Conservation (phyloP, 2,113 vertebrate species). For the Lasiurus cinereus region DNA sequence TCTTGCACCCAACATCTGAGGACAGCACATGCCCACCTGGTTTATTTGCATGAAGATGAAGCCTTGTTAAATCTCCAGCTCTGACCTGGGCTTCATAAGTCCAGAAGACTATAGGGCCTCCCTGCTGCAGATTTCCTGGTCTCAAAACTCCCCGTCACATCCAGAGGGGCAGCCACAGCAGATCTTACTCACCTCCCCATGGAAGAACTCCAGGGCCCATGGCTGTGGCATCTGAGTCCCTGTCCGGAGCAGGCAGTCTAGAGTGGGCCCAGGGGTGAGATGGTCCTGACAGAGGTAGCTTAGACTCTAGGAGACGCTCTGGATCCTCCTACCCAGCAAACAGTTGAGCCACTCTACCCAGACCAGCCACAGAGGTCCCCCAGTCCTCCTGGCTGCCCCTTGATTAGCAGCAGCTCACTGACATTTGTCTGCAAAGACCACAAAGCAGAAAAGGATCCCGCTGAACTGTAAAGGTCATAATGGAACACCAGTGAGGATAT, state of each 20-base stretch:
- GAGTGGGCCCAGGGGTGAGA: not conserved
- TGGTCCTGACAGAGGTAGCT: not conserved
- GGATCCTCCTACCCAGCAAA: not conserved
- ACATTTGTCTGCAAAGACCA: not conserved
- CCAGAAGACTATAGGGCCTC: constrained; percentile 10
- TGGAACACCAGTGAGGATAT: not conserved
- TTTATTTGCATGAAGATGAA: constrained; percentile 25
- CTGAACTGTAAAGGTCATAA: not conserved
- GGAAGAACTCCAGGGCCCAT: not conserved
- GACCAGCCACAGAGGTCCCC: not conserved
- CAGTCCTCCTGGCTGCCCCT: not conserved
- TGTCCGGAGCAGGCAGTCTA: not conserved
- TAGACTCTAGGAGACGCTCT: not conserved
- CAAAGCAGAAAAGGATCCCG: not conserved
- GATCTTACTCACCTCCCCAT: not conserved
- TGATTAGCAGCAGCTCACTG: too few relatives aligned
- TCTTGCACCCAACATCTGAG: not conserved
- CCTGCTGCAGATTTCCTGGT: not conserved
- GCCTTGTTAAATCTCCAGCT: not conserved
- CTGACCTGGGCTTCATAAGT: not conserved
- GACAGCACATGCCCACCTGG: not conserved
- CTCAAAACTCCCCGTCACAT: not conserved
- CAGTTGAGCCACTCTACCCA: not conserved
- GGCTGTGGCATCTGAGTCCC: not conserved
- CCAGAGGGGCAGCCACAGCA: not conserved